Percentiles rank a stretch among this genome's conserved stretches.
Conservation (phyloP, 1,140 invertebrate species). For the Drosophila mojavensis region DNA sequence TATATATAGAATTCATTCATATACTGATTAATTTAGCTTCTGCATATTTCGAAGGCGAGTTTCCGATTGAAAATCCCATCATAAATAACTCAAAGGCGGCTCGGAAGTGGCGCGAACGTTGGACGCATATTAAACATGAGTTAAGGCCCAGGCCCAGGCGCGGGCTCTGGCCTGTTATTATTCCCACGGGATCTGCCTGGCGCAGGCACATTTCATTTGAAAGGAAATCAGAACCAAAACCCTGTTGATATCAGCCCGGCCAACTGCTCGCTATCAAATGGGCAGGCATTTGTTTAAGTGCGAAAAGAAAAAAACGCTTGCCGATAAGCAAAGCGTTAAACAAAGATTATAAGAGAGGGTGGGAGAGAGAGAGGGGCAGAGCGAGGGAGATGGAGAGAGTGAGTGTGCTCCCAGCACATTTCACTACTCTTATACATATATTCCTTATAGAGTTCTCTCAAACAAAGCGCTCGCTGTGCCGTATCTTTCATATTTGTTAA, state of each 20-base stretch:
- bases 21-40: constrained; percentile 10
- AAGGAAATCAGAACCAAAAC: constrained; percentile 26
- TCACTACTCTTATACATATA: neutral
- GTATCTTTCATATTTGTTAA: constrained; percentile 67
- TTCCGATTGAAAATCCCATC: constrained; percentile 19
- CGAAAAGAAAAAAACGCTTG: constrained; percentile 46
- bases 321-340: constrained; percentile 48
- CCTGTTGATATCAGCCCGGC: constrained; percentile 42
- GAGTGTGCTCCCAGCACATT: neutral
- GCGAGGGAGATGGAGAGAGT: neutral
- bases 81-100: constrained; percentile 39
- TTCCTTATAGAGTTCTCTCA: neutral
- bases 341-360: neutral
- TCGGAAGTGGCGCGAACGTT: constrained; percentile 67
- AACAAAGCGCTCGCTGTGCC: constrained; percentile 38
- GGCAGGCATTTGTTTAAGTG: constrained; percentile 58
- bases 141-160: constrained; percentile 15
- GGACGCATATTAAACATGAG: constrained; percentile 67
- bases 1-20: neutral
- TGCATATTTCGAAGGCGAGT: constrained; percentile 4
- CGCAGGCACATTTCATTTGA: constrained; percentile 11
- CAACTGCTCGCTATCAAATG: constrained; percentile 44
- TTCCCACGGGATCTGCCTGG: constrained; percentile 65
- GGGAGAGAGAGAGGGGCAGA: neutral
- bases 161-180: constrained; percentile 52